These are phyloP conservation scores for Drosophila nr. medialis DNA, from an alignment of 2,888 invertebrate species.

Conservation along the genomic window DNA sequence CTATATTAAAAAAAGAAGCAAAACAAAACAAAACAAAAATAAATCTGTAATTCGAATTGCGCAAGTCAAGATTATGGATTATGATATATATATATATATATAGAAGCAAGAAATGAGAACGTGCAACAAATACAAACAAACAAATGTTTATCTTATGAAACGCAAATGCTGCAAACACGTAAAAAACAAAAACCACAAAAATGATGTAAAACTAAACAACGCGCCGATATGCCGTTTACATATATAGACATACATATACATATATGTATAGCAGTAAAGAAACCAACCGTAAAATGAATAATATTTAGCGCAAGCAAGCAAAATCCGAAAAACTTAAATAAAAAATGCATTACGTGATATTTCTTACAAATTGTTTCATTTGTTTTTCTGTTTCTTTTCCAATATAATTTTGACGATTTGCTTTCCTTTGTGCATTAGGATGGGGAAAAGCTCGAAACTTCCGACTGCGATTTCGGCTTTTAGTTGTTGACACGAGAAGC, in stretches of 20 bases:
- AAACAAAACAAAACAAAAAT: conserved; percentile 9
- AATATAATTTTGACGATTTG: neutral
- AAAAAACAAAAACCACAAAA: conserved; percentile 15
- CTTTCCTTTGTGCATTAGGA: conserved; percentile 14
- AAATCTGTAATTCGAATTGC: conserved; percentile 48
- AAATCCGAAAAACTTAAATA: conserved; percentile 62
- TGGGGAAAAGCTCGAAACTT: conserved; percentile 2
- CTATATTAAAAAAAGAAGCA: conserved; percentile 23
- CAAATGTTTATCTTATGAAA: conserved; percentile 69
- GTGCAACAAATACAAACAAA: conserved; percentile 25
- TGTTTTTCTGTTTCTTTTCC: conserved; percentile 13
- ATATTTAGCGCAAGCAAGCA: conserved; percentile 46
- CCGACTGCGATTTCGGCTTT: conserved; percentile 10
- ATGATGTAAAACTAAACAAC: conserved; percentile 53
- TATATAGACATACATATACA: neutral
- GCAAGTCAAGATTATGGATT: conserved; percentile 55
- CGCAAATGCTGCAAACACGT: conserved; percentile 40
- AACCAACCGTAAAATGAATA: conserved; percentile 32
- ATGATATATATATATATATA: conserved; percentile 3
- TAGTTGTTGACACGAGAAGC: conserved; percentile 21
- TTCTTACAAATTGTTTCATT: conserved; percentile 75
- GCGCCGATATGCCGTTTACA: conserved; percentile 31
- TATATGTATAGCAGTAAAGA: conserved; percentile 24
- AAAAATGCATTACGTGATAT: conserved; percentile 78
- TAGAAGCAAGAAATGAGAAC: conserved; percentile 30